Conservation (phyloP, 2,113 vertebrate genomes). For the Ceyx melanurus region DNA sequence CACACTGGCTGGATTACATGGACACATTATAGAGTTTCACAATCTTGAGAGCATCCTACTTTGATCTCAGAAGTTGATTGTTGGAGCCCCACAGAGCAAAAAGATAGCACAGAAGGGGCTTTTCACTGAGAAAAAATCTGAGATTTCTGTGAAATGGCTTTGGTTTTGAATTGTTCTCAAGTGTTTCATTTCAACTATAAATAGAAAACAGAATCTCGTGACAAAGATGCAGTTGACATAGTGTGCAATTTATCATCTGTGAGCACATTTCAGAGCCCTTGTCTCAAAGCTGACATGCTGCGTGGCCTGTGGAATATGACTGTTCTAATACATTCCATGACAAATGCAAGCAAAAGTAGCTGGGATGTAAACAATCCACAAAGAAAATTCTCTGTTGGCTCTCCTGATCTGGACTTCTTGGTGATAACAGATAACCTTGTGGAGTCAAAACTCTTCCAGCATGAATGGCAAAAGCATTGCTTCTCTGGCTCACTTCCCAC, state of each 20-base stretch:
- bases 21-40: slow-evolving; percentile 6
- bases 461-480: neutral
- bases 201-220: slow-evolving; percentile 61
- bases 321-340: slow-evolving; percentile 32
- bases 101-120: slow-evolving; percentile 41
- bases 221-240: slow-evolving; percentile 62
- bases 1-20: slow-evolving; percentile 19
- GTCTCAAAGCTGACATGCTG: slow-evolving; percentile 60
- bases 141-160: slow-evolving; percentile 72
- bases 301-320: slow-evolving; percentile 20
- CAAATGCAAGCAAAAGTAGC: slow-evolving; percentile 51
- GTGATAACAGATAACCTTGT: slow-evolving; percentile 12
- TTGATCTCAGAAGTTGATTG: slow-evolving; percentile 71
- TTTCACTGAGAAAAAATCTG: slow-evolving; percentile 59
- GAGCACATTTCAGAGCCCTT: slow-evolving; percentile 51
- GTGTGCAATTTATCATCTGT: slow-evolving; percentile 68
- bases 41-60: slow-evolving; percentile 44
- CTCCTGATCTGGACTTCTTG: slow-evolving; percentile 28
- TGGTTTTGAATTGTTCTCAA: slow-evolving; percentile 62
- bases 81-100: slow-evolving; percentile 58
- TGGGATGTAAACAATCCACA: slow-evolving; percentile 28
- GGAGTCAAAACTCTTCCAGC: slow-evolving; percentile 1
- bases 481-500: slow-evolving; percentile 19
- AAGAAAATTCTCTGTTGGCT: slow-evolving; percentile 28
- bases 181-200: slow-evolving; percentile 73